A percentile compares a stretch with the other conserved stretches of the same genome.
Evolutionary conservation across 2,888 invertebrate genomes (phyloP).

Genomic region (Caenorhabditis angaria): DNA sequence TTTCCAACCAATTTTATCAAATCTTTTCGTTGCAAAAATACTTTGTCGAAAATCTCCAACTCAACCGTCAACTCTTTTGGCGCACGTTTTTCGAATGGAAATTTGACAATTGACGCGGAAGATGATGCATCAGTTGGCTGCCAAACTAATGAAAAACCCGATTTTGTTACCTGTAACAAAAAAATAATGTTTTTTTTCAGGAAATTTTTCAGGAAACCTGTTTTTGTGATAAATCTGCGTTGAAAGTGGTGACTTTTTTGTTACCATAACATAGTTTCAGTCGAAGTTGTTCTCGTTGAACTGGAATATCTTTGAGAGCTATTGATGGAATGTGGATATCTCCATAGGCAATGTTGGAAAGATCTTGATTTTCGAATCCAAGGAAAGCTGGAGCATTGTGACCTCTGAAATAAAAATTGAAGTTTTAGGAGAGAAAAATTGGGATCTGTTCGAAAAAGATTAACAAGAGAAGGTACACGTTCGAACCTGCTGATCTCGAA

Average conservation of each 20-base stretch:
- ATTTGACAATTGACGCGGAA: conserved; percentile 70
- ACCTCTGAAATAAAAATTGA: conserved; percentile 71
- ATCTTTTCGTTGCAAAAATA: conserved; percentile 73
- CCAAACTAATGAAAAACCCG: conserved; percentile 72
- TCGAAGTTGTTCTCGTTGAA: conserved; percentile 70
- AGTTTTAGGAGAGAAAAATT: too few relatives aligned
- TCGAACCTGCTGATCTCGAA: too few relatives aligned
- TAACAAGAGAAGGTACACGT: too few relatives aligned
- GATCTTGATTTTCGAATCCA: conserved; percentile 69
- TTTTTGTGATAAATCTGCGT: conserved; percentile 69
- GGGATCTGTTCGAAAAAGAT: neutral
- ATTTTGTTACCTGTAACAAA: conserved; percentile 66
- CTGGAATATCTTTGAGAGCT: conserved; percentile 69
- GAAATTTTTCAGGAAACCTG: too few relatives aligned
- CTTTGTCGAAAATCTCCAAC: conserved; percentile 71
- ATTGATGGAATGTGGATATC: conserved; percentile 72
- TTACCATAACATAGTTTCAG: conserved; percentile 71
- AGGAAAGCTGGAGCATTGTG: conserved; percentile 74
- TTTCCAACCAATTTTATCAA: conserved; percentile 61
- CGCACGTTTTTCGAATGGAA: conserved; percentile 67
- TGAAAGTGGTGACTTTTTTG: conserved; percentile 71
- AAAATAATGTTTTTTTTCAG: neutral
- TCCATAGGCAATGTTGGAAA: conserved; percentile 52
- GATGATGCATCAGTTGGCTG: conserved; percentile 68
- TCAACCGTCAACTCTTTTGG: conserved; percentile 53